Evolutionary conservation across 2,113 vertebrate species (phyloP).

Genomic region (Phodopus roborovskii): DNA sequence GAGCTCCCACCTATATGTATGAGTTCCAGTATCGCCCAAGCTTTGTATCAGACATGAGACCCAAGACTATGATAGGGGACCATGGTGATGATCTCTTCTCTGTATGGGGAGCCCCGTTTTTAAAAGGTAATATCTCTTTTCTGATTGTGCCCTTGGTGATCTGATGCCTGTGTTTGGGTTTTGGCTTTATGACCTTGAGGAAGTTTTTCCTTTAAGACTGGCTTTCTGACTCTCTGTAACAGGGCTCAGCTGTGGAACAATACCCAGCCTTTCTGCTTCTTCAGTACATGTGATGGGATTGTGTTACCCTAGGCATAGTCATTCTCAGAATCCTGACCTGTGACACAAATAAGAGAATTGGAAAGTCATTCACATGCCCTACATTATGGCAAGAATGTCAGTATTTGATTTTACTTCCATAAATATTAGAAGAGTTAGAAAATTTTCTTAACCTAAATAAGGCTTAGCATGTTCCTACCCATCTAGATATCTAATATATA

Average conservation of each 20-base stretch:
- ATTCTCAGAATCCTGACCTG: background rate
- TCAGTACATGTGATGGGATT: rapidly evolving
- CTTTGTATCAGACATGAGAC: background rate
- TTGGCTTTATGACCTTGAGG: background rate
- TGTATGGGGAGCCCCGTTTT: slow-evolving; percentile 85
- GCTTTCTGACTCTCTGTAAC: background rate
- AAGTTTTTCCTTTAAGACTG: background rate
- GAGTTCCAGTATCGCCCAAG: slow-evolving; percentile 84
- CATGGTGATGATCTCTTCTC: slow-evolving; percentile 85
- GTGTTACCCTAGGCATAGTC: too few species aligned
- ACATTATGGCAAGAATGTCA: background rate
- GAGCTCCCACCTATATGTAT: slow-evolving; percentile 83
- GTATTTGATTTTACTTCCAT: too few species aligned
- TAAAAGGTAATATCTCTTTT: slow-evolving; percentile 69
- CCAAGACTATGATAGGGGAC: slow-evolving; percentile 83
- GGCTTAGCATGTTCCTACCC: background rate
- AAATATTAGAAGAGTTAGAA: background rate
- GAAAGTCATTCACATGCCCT: background rate
- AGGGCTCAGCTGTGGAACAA: background rate
- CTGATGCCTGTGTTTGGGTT: background rate
- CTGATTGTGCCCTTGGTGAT: background rate
- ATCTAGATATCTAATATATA: background rate
- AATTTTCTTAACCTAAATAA: background rate
- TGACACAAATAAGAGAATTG: background rate
- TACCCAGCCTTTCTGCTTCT: rapidly evolving